Evolutionary conservation across 2,888 invertebrate species (phyloP).

Genomic region (Beris chalybata): DNA sequence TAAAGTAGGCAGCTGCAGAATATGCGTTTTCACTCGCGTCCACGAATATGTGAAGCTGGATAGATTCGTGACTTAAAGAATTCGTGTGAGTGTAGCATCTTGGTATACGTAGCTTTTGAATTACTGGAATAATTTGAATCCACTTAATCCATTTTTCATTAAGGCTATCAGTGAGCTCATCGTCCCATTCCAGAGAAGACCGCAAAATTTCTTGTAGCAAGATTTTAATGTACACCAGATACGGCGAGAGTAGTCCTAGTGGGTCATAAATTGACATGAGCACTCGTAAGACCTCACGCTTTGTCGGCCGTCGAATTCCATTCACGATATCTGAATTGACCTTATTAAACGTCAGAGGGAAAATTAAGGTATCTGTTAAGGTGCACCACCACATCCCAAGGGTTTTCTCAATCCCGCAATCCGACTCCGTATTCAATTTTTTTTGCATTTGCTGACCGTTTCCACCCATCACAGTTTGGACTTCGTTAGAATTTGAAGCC

Average conservation of each 20-base stretch:
- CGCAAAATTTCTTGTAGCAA: slow-evolving; percentile 36
- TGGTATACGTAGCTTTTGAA: slow-evolving; percentile 32
- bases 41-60: slow-evolving; percentile 38
- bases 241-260: slow-evolving; percentile 35
- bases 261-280: slow-evolving; percentile 37
- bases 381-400: slow-evolving; percentile 31
- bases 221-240: slow-evolving; percentile 33
- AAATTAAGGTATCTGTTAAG: slow-evolving; percentile 3
- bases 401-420: slow-evolving; percentile 12
- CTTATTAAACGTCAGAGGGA: no score
- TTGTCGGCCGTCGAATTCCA: slow-evolving; percentile 1
- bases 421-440: neutral
- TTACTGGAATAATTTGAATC: slow-evolving; percentile 21
- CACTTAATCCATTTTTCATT: slow-evolving; percentile 31
- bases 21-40: slow-evolving; percentile 40
- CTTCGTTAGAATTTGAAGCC: slow-evolving; percentile 1
- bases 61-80: slow-evolving; percentile 20
- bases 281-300: slow-evolving; percentile 31
- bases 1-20: slow-evolving; percentile 39
- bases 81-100: slow-evolving; percentile 27
- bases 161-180: slow-evolving; percentile 31
- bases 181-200: slow-evolving; percentile 33
- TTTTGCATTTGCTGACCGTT: slow-evolving; percentile 17
- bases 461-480: neutral
- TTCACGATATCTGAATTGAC: neutral